These are phyloP conservation scores for Enteromius afrohamiltoni DNA, from an alignment of 2,797 vertebrate species.

Conservation along the genomic window DNA sequence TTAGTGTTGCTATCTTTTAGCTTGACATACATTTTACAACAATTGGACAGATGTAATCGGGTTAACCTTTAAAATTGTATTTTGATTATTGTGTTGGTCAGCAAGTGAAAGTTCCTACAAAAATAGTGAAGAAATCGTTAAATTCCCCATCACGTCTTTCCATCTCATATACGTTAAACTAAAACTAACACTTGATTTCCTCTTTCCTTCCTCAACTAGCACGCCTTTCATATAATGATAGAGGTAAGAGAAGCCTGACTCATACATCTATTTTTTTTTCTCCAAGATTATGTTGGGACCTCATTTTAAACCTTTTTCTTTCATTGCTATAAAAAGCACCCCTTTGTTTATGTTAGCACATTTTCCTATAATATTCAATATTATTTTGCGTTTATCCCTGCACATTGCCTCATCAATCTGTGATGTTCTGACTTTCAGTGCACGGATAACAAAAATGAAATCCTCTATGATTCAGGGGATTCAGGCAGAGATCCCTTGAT, in stretches of 20 bases:
- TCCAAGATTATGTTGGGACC: constrained; percentile 30
- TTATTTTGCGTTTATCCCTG: constrained; percentile 54
- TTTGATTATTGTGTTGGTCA: constrained; percentile 29
- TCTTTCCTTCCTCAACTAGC: constrained; percentile 86
- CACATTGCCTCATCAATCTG: constrained; percentile 45
- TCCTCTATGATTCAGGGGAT: constrained; percentile 52
- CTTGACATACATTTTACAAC: not conserved
- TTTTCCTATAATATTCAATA: constrained; percentile 37
- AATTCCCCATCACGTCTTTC: constrained; percentile 64
- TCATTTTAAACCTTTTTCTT: constrained; percentile 34
- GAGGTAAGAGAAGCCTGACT: constrained; percentile 88
- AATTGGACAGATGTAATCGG: not conserved
- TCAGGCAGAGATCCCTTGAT: constrained; percentile 45
- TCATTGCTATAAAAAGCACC: constrained; percentile 23
- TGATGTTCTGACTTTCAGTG: constrained; percentile 52
- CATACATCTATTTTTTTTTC: constrained; percentile 55
- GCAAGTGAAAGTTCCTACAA: not conserved
- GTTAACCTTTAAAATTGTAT: not conserved
- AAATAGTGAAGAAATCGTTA: constrained; percentile 50
- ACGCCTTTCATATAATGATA: constrained; percentile 98
- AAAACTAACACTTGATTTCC: constrained; percentile 80
- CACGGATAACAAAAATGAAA: constrained; percentile 59
- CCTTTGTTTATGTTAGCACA: constrained; percentile 43
- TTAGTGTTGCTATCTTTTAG: not conserved
- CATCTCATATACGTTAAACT: constrained; percentile 74